Conservation (phyloP, 2,888 invertebrate genomes). For the Digitonthophagus gazella region DNA sequence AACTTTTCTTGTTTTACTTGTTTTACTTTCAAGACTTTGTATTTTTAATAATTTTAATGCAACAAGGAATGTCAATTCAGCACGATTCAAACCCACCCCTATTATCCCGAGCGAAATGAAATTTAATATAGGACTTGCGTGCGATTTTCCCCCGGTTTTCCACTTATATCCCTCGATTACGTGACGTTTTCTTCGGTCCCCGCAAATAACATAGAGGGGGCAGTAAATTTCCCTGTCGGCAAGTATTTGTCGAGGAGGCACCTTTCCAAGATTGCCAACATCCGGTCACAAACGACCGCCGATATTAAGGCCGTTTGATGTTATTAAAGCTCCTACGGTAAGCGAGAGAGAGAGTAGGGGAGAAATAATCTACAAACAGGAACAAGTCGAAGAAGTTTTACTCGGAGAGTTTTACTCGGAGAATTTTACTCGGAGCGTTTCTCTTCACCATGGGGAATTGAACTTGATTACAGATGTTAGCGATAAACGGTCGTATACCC, state of each 20-base stretch:
- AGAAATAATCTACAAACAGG: too few species aligned
- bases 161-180: neutral
- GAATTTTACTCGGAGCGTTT: too few species aligned
- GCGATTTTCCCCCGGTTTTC: neutral
- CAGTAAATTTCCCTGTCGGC: constrained; percentile 12
- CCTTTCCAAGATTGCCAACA: neutral
- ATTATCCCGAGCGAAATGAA: neutral
- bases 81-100: neutral
- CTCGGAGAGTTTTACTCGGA: too few species aligned
- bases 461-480: too few species aligned
- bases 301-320: neutral
- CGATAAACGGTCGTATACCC: too few species aligned
- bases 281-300: neutral
- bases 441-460: too few species aligned
- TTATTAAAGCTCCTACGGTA: neutral
- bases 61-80: too few species aligned
- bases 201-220: neutral
- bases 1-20: too few species aligned
- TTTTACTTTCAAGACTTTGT: too few species aligned
- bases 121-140: neutral
- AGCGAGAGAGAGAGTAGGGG: too few species aligned
- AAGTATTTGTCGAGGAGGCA: constrained; percentile 10
- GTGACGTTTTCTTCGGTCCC: neutral
- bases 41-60: too few species aligned
- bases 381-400: too few species aligned